These are phyloP conservation scores for Danio tinwini DNA, from an alignment of 2,797 vertebrate species.

Conservation along the genomic window DNA sequence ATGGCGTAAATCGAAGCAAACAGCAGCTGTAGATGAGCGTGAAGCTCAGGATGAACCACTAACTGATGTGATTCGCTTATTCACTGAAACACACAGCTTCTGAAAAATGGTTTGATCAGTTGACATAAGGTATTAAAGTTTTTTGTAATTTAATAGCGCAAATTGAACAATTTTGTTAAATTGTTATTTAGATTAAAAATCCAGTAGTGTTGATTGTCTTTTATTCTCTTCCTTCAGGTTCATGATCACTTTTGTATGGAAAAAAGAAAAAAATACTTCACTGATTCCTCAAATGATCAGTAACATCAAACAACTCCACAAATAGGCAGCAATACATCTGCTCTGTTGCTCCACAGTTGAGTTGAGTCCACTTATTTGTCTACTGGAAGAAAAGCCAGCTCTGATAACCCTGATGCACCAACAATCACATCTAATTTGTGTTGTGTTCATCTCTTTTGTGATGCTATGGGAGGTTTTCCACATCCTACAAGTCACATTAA, in stretches of 20 bases:
- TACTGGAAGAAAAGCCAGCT: conserved; percentile 5
- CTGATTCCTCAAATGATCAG: background rate
- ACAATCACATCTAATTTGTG: conserved; percentile 20
- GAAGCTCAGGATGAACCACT: background rate
- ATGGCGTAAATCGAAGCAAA: conserved; percentile 41
- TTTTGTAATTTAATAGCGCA: too few species aligned
- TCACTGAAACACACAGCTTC: too few species aligned
- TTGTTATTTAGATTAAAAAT: too few species aligned
- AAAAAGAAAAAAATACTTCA: background rate
- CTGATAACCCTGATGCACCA: conserved; percentile 4
- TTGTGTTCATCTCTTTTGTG: conserved; percentile 15
- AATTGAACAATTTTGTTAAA: too few species aligned
- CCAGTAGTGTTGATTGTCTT: background rate
- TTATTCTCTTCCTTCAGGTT: background rate
- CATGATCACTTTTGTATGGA: background rate
- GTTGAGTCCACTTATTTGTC: background rate
- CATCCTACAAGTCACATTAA: conserved; percentile 35
- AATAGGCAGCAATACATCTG: background rate
- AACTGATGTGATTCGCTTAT: too few species aligned
- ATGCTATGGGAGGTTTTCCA: background rate
- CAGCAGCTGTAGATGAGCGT: background rate
- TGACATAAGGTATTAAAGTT: too few species aligned
- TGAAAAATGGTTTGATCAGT: too few species aligned
- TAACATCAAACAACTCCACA: background rate
- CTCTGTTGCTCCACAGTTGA: background rate